Evolutionary conservation across 2,888 invertebrate genomes (phyloP).

Genomic region (Boloria selene): DNA sequence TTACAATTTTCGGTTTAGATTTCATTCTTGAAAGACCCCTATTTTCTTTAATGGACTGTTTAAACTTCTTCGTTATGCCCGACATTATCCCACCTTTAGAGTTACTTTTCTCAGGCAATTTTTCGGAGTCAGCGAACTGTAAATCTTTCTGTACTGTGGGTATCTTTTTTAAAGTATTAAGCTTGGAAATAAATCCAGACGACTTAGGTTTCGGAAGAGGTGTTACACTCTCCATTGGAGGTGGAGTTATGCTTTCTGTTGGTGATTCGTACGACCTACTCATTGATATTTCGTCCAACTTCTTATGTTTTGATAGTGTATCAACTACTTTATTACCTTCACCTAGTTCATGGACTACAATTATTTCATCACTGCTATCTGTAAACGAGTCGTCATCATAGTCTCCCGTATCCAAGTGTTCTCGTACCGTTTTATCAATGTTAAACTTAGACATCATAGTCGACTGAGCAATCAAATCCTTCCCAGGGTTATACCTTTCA

Average conservation of each 20-base stretch:
- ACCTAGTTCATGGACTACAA: slow-evolving; percentile 56
- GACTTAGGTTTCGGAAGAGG: slow-evolving; percentile 29
- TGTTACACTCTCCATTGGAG: not conserved
- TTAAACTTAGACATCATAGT: slow-evolving; percentile 77
- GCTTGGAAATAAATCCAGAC: slow-evolving; percentile 35
- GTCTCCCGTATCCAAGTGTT: slow-evolving; percentile 71
- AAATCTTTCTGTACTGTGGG: slow-evolving; percentile 30
- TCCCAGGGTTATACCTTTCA: slow-evolving; percentile 61
- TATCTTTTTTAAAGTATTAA: slow-evolving; percentile 38
- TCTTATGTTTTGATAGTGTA: slow-evolving; percentile 30
- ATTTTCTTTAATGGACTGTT: slow-evolving; percentile 64
- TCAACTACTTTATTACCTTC: slow-evolving; percentile 43
- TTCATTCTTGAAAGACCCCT: slow-evolving; percentile 41
- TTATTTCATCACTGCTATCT: slow-evolving; percentile 71
- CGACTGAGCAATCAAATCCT: slow-evolving; percentile 67
- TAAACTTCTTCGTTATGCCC: slow-evolving; percentile 65
- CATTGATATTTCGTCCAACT: slow-evolving; percentile 18
- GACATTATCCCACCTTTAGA: slow-evolving; percentile 63
- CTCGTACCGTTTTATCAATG: slow-evolving; percentile 63
- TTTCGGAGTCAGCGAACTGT: slow-evolving; percentile 29
- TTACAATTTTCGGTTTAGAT: slow-evolving; percentile 66
- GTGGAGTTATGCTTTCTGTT: slow-evolving; percentile 26
- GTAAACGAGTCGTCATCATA: slow-evolving; percentile 71
- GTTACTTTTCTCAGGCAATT: slow-evolving; percentile 37
- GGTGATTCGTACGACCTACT: slow-evolving; percentile 30